Evolutionary conservation across 2,113 vertebrate genomes (phyloP), one percentile per base, ranked within the genome.

Genomic region (Labeo rohita): DNA sequence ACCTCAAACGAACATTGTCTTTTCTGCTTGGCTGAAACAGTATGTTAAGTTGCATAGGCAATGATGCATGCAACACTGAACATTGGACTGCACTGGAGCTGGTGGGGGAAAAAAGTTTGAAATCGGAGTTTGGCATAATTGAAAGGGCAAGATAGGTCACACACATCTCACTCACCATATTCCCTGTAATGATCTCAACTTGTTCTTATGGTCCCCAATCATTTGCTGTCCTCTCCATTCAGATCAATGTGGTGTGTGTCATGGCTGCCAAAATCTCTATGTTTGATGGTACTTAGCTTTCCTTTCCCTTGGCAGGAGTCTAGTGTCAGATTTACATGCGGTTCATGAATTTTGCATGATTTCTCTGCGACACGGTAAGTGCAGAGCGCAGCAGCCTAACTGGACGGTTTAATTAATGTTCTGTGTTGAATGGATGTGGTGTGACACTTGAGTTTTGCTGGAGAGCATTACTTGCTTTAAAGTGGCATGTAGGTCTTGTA

Each of bases 401-500:
- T 84, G 84, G 39, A 45, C 63, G 6, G 73, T 85, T 89, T 85
- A 52, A 87, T 90, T 85, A 87, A 78, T 77, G 36, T 83, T 88
- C 61, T 80, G 75, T 85, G 84, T 83, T 80, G 36, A 8, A 18
- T 87, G 50, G 72, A 84, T 70, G 47, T 52, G 23, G 78, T 77
- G 28, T 81, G 73, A 84, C 47, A 81, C 50, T 56, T n/a, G n/a
- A 28, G 18, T 74, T 83, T 86, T 88, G 34, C 5, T 16, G 61
- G 34, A n/a, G 18, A 63, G 66, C n/a, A 63, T 78, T 72, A 21
- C 15, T 77, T 28, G 66, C 23, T 79, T 76, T 8, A 21, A 68
- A 80, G 56, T 84, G 68, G 75, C 61, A 81, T 4, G 16, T 36
- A 34, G 85, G 23, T 54, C 13, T 82, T 16, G 73, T 28, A 59